Conservation (phyloP, 1,140 invertebrate genomes). For the Arion vulgaris region DNA sequence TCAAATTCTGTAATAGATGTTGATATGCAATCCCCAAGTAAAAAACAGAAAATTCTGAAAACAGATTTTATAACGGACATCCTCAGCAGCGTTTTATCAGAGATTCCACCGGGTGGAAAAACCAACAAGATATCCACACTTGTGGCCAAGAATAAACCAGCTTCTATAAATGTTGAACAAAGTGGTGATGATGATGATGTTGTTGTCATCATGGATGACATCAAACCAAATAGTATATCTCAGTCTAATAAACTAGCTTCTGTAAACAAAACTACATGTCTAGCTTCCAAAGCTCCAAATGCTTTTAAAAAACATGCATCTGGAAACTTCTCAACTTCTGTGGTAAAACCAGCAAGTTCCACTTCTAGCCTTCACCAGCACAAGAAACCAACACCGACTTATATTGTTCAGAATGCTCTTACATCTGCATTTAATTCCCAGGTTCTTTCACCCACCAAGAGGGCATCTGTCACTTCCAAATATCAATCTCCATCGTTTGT, state of each 20-base stretch:
- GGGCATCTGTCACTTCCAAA: background rate
- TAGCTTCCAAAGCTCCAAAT: background rate
- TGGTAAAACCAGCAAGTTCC: background rate
- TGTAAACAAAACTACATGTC: background rate
- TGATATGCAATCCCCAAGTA: background rate
- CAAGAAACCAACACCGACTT: background rate
- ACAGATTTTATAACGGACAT: background rate
- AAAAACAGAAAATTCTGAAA: background rate
- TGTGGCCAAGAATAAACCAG: background rate
- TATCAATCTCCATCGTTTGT: background rate
- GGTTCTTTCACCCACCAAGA: background rate
- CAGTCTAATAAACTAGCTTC: background rate
- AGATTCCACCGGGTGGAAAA: background rate
- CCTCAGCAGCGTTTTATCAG: background rate
- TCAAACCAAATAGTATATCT: background rate
- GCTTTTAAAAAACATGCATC: background rate
- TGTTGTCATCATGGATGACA: background rate
- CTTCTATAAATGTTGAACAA: background rate
- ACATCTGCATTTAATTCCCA: background rate
- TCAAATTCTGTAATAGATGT: background rate
- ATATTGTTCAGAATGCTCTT: background rate
- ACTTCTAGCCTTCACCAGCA: background rate
- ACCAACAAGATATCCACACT: background rate
- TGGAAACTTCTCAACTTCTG: background rate
- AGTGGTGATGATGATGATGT: background rate